A percentile compares a stretch with the other conserved stretches of the same genome.
Conservation (phyloP, 2,113 vertebrate species). For the Nematolebias whitei region DNA sequence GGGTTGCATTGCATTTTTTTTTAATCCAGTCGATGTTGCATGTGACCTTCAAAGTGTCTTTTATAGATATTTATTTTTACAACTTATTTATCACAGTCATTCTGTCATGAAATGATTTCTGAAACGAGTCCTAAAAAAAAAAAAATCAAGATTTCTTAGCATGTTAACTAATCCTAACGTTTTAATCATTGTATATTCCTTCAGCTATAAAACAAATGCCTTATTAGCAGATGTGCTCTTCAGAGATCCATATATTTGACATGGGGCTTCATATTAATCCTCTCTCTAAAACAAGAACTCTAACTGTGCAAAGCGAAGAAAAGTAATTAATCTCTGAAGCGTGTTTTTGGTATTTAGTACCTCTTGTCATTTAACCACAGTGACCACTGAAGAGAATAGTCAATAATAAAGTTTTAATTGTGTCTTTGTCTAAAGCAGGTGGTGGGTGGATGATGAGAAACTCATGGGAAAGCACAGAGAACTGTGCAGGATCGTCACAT, state of each 20-base stretch:
- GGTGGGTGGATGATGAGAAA: constrained; percentile 53
- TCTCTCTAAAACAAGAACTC: constrained; percentile 53
- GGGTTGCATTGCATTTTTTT: neutral
- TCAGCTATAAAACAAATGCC: neutral
- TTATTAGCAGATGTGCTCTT: neutral
- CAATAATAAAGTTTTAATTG: constrained; percentile 77
- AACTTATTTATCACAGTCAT: no score
- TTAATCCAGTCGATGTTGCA: neutral
- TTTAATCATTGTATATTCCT: neutral
- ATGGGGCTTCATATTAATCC: constrained; percentile 9
- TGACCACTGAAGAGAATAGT: constrained; percentile 66
- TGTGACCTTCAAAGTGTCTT: neutral
- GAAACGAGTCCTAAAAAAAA: no score
- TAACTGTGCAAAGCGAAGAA: constrained; percentile 47
- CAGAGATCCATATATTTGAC: constrained; percentile 28
- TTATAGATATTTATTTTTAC: neutral
- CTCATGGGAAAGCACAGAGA: constrained; percentile 35
- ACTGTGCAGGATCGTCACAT: neutral
- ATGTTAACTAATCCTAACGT: neutral
- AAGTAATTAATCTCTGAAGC: constrained; percentile 50
- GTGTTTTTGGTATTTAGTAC: constrained; percentile 62
- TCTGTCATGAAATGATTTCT: no score
- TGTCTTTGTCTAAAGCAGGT: constrained; percentile 49
- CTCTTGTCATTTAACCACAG: constrained; percentile 61
- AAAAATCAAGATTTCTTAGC: no score